Percentiles rank a stretch among this genome's conserved stretches.
Evolutionary conservation across 2,797 vertebrate genomes (phyloP).

Genomic region (Molossus alvarezi): DNA sequence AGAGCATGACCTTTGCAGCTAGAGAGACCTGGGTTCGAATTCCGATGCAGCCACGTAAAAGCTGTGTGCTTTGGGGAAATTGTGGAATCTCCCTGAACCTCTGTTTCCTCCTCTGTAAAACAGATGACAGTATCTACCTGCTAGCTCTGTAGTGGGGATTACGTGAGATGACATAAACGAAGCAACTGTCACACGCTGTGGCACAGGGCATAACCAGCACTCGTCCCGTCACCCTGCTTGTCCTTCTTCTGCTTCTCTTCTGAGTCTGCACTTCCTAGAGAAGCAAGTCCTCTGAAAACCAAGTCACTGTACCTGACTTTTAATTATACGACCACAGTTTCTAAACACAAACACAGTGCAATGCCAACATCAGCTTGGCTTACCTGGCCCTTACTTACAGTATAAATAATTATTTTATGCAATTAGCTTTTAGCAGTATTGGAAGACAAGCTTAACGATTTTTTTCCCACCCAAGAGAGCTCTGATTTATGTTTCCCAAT

Average conservation of each 20-base stretch:
- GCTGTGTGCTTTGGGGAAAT: background rate
- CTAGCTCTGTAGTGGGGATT: background rate
- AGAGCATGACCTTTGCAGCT: background rate
- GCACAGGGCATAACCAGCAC: too few species aligned
- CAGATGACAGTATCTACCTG: background rate
- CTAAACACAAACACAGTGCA: conserved; percentile 49
- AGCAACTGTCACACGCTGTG: background rate
- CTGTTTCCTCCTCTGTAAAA: conserved; percentile 7
- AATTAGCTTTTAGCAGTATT: conserved; percentile 70
- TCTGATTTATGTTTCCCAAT: conserved; percentile 55
- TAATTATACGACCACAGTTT: conserved; percentile 34
- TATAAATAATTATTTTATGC: conserved; percentile 66
- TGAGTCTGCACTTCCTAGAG: background rate
- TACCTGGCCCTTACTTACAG: conserved; percentile 68
- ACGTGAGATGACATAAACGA: background rate
- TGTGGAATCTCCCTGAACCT: background rate
- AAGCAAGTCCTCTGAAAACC: conserved; percentile 35
- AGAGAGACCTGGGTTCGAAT: background rate
- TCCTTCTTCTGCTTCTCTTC: background rate
- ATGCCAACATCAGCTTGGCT: conserved; percentile 21
- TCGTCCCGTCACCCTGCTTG: background rate
- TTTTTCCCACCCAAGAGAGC: conserved; percentile 20
- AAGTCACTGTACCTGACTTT: background rate
- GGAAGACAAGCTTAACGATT: conserved; percentile 70
- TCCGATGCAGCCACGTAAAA: background rate